These are phyloP conservation scores for Euphonia xanthogaster DNA, from an alignment of 2,797 vertebrate species.

Conservation along the genomic window DNA sequence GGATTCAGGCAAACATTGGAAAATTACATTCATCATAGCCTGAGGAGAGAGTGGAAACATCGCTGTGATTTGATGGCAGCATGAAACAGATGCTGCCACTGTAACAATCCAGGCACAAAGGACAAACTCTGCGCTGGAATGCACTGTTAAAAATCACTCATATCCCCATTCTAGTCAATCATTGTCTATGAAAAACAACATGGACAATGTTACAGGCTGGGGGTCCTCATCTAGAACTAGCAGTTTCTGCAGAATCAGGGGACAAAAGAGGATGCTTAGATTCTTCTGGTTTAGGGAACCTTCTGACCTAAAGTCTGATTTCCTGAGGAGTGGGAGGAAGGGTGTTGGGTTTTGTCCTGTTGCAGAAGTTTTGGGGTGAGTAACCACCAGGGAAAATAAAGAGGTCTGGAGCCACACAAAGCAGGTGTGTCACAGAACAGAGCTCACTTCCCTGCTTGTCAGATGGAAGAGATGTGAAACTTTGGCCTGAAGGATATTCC, in stretches of 20 bases:
- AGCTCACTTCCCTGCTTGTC: neutral
- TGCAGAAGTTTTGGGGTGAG: neutral
- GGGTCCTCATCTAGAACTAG: neutral
- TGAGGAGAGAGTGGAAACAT: conserved; percentile 11
- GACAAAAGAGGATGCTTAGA: neutral
- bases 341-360: neutral
- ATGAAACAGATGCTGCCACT: neutral
- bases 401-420: neutral
- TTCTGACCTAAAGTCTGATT: neutral
- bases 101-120: neutral
- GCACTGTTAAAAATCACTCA: neutral
- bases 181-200: neutral
- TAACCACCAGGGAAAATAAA: neutral
- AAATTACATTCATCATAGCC: conserved; percentile 15
- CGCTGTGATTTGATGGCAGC: neutral
- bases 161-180: neutral
- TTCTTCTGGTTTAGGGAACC: neutral
- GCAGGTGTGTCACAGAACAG: neutral
- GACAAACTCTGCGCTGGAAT: neutral
- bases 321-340: neutral
- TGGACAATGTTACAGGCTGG: neutral
- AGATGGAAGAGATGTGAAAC: neutral
- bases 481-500: neutral
- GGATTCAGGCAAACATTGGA: conserved; percentile 16
- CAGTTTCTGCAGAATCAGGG: neutral